Conservation (phyloP, 2,888 invertebrate genomes). For the Creontiades dilutus region DNA sequence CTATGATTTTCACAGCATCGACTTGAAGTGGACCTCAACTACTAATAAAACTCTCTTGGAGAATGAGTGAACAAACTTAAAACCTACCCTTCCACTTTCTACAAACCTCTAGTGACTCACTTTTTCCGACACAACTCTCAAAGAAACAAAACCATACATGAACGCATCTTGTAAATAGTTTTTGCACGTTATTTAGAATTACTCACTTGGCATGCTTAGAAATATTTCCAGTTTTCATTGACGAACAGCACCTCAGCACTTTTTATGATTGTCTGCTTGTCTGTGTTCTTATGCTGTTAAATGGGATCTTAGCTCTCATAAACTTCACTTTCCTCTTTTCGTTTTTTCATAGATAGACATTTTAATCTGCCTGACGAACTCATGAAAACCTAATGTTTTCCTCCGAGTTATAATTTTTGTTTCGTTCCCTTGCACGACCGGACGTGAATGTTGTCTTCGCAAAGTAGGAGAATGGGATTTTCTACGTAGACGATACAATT, state of each 20-base stretch:
- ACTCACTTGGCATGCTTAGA: constrained; percentile 22
- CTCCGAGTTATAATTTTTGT: neutral
- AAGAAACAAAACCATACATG: neutral
- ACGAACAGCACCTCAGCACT: constrained; percentile 57
- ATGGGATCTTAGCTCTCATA: constrained; percentile 63
- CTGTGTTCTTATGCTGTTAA: constrained; percentile 52
- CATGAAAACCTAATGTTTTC: neutral
- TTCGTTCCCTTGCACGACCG: constrained; percentile 42
- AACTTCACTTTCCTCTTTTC: constrained; percentile 43
- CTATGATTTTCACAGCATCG: no score
- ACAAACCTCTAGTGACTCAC: no score
- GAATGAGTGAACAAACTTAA: constrained; percentile 19
- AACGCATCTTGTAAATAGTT: constrained; percentile 5
- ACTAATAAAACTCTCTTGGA: neutral
- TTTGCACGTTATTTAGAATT: constrained; percentile 14
- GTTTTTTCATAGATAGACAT: neutral
- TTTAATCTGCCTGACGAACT: constrained; percentile 8
- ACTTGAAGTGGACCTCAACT: no score
- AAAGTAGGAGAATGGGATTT: neutral
- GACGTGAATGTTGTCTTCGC: constrained; percentile 26
- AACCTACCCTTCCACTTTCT: neutral
- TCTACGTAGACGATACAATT: neutral
- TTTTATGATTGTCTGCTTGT: constrained; percentile 57
- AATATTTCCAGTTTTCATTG: neutral
- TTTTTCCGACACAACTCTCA: neutral